Base-by-base conservation (phyloP, 2,113 vertebrate species). In the Charina bottae region DNA sequence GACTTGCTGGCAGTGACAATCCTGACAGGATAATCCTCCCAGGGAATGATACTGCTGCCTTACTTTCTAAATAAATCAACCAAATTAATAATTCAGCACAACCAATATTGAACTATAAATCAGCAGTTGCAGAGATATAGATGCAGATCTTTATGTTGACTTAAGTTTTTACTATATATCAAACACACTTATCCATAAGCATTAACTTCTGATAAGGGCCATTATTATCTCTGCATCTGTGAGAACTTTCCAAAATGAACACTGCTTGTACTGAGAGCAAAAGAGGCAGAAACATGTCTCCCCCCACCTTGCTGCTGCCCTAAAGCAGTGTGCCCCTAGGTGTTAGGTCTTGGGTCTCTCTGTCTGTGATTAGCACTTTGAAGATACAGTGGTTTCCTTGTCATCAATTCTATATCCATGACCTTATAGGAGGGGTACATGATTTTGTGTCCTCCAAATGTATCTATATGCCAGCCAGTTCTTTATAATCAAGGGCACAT, bases 1-100 rank as follows among this genome's bases (percentile, higher is more conserved):
- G 91, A 88, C 93, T 94, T 89, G 90, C 89, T 93, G 95, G 90
- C 91, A 54, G 59, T 85, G 62, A 95, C 83, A 92, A 89, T 85
- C 15, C 5, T n/a, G 84, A 53, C 37, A 93, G 85, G 37, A 23
- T 6, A 58, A 87, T 93, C 92, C 88, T 93, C 53, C 86, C 62
- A 83, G 83, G 90, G 64, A 94, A 90, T 9, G 78, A 93, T 92
- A 46, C 55, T 42, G 19, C 10, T 64, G 49, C 15, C 42, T 42
- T 17, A 91, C 55, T 88, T 95, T 94, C 28, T 58, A 13, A 17
- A 92, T 62, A 95, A 92, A 88, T 95, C 15, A 92, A 0, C 0
- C 26, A 89, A 60, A 95, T 95, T 83, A 90, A 90, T 37, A 94
- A 95, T 93, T 92, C 88, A 86, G 26, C 17, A 19, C 6, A 49